Evolutionary conservation across 2,797 vertebrate genomes (phyloP), one percentile per base, ranked within the genome.

Genomic region (Protosalanx chinensis): DNA sequence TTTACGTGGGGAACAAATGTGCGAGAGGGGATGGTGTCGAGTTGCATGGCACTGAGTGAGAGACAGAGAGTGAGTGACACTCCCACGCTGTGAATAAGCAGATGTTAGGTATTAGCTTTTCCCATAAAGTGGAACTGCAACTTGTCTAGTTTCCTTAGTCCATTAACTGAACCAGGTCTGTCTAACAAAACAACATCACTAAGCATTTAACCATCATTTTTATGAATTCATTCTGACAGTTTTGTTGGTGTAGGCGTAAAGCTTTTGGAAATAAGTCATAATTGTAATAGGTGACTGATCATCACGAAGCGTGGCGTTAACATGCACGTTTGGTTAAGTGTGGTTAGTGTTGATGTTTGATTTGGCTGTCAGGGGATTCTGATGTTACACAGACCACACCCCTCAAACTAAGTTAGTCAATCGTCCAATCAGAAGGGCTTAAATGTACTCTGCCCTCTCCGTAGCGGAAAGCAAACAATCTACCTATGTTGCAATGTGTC

Each of bases 401-500:
- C 70, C 35, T 35, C 27, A 37, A 63, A 5, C 27, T 33, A 51
- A 30, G 65, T 58, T 64, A 59, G 56, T 18, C 59, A 32, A 6
- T 32, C 67, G 30, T 29, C 41, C 51, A n/a, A 68, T 56, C 23
- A 72, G 80, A 62, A 76, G 74, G 41, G 62, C 41, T 71, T 0
- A 81, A 71, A 53, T 71, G 37, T 23, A 73, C 76, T 74, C 73
- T 79, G 71, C 62, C 71, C 77, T 79, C 33, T 51, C 61, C 20
- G 8, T 49, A 64, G 33, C 64, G n/a, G 33, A 20, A 70, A 65
- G 63, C 16, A 13, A n/a, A n/a, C 20, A 10, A 23, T 68, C 53
- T 70, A 23, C 67, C 53, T 70, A 77, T 86, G 76, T 85, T 73
- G 80, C 71, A 85, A 89, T 71, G 76, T 29, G 37, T 75, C 77